Percentiles rank a stretch among this genome's conserved stretches.
Evolutionary conservation across 2,888 invertebrate species (phyloP).

Genomic region (Tiliacea aurago): DNA sequence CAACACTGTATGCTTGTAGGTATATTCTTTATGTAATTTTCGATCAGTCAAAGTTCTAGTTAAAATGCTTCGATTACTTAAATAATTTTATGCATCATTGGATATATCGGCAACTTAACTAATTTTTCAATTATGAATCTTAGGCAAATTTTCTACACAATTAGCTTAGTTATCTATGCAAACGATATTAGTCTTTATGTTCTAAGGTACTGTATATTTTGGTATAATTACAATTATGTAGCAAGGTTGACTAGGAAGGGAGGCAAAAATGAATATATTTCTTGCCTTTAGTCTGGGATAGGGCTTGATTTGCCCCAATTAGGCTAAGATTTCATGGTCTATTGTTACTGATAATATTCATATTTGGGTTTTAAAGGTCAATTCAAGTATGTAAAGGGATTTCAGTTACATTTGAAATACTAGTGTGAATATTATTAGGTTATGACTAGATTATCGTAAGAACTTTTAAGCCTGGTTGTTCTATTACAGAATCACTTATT

Average conservation of each 20-base stretch:
- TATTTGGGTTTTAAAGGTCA: background rate
- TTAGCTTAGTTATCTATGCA: constrained; percentile 30
- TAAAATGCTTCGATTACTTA: constrained; percentile 32
- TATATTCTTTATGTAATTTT: constrained; percentile 17
- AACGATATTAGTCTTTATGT: constrained; percentile 35
- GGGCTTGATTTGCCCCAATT: constrained; percentile 28
- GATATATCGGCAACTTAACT: constrained; percentile 16
- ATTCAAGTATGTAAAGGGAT: background rate
- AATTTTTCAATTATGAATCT: constrained; percentile 19
- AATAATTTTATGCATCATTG: constrained; percentile 23
- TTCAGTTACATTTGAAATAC: background rate
- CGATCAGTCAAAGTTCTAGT: constrained; percentile 17
- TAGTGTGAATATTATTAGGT: constrained; percentile 23
- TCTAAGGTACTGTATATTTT: constrained; percentile 37
- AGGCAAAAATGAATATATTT: constrained; percentile 32
- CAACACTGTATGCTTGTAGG: constrained; percentile 17
- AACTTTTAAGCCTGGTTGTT: constrained; percentile 4
- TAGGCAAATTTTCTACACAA: constrained; percentile 31
- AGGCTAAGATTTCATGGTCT: constrained; percentile 28
- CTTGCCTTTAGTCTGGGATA: constrained; percentile 50
- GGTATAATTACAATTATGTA: constrained; percentile 33
- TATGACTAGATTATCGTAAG: constrained; percentile 20
- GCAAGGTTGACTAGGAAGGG: background rate
- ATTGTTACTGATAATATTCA: constrained; percentile 22
- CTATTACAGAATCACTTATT: constrained; percentile 16